Evolutionary conservation across 2,113 vertebrate species (phyloP).

Genomic region (Aleadryas rufinucha): DNA sequence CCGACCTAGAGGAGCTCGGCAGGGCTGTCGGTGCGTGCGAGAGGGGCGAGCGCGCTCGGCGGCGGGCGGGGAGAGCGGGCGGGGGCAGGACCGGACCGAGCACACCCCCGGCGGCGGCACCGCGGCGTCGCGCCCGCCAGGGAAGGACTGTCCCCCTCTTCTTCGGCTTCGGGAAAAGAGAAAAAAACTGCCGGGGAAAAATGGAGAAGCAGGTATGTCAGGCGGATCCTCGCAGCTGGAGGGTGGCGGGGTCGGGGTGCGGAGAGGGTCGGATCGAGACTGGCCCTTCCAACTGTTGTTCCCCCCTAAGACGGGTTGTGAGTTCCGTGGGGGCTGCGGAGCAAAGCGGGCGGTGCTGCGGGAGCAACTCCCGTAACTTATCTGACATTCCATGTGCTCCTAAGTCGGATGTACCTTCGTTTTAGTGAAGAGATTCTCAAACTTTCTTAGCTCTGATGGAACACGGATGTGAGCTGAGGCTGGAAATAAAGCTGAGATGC

Average conservation of each 20-base stretch:
- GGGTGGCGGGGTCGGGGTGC: background rate
- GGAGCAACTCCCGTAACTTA: background rate
- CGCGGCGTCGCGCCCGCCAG: background rate
- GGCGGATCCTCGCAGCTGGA: background rate
- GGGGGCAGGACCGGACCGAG: constrained; percentile 30
- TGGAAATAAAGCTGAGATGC: background rate
- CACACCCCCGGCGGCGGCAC: background rate
- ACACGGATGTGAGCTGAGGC: background rate
- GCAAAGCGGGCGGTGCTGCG: background rate
- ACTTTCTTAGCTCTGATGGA: constrained; percentile 44
- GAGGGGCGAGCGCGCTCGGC: constrained; percentile 48
- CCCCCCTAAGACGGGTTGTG: background rate
- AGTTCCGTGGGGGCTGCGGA: background rate
- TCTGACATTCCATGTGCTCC: background rate
- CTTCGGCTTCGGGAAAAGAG: background rate
- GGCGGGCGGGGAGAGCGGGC: constrained; percentile 4
- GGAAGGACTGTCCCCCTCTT: background rate
- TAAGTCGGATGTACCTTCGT: background rate
- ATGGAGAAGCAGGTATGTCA: constrained; percentile 74
- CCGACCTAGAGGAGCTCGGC: constrained; percentile 38
- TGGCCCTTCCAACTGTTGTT: background rate
- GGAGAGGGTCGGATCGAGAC: background rate
- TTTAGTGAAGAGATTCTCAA: background rate
- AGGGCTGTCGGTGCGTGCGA: constrained; percentile 22
- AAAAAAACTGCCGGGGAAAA: background rate